Evolutionary conservation across 1,140 invertebrate genomes (phyloP).

Genomic region (Drosophila equinoxialis): DNA sequence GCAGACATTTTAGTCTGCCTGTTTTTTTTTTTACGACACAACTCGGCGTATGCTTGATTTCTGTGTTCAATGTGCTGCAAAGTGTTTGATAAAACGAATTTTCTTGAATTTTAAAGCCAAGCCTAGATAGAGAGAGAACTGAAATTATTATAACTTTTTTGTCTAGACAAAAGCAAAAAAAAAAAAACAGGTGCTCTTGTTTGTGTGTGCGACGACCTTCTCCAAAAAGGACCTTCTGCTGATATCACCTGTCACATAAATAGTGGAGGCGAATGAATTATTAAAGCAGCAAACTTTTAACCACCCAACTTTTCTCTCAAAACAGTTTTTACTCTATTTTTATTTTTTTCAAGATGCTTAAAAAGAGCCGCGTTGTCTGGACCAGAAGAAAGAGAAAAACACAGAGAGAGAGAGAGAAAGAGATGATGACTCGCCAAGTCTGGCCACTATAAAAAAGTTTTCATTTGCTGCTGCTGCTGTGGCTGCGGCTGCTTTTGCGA

Average conservation of each 20-base stretch:
- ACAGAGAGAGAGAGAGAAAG: background rate
- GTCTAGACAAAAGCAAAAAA: conserved; percentile 9
- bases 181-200: background rate
- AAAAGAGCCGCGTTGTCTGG: conserved; percentile 13
- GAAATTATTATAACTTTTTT: conserved; percentile 13
- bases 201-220: background rate
- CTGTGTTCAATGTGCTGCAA: conserved; percentile 16
- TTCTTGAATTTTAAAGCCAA: conserved; percentile 1
- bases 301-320: background rate
- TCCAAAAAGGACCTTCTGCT: conserved; percentile 4
- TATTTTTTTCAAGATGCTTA: conserved; percentile 17
- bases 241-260: conserved; percentile 23
- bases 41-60: conserved; percentile 20
- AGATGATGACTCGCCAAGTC: conserved; percentile 12
- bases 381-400: background rate
- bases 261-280: conserved; percentile 21
- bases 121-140: background rate
- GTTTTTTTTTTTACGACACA: conserved; percentile 16
- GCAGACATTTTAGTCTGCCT: background rate
- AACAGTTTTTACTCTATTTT: background rate
- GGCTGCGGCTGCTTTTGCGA: conserved; percentile 3
- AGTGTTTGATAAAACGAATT: conserved; percentile 14
- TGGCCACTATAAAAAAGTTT: conserved; percentile 24
- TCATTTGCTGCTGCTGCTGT: conserved; percentile 13
- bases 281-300: conserved; percentile 18